Evolutionary conservation across 2,888 invertebrate species (phyloP).

Genomic region (Drosophila fulvimacula): DNA sequence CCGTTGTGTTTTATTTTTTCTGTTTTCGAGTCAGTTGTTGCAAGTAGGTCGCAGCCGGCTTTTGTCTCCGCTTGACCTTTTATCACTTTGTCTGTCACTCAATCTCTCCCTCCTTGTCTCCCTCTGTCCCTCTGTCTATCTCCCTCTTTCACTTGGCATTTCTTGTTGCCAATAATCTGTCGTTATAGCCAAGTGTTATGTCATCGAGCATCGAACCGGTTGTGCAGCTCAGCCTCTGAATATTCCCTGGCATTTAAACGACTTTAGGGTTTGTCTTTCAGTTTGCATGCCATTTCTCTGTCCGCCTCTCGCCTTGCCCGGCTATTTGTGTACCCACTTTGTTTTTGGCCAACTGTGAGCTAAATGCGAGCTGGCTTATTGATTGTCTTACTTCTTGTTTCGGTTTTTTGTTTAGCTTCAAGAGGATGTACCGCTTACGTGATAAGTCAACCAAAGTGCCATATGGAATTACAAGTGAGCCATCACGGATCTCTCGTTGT

Average conservation of each 20-base stretch:
- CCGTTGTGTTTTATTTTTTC: constrained; percentile 1
- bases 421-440: constrained; percentile 54
- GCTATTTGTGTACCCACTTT: constrained; percentile 25
- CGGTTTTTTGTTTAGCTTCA: constrained; percentile 1
- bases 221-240: constrained; percentile 49
- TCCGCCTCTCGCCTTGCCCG: constrained; percentile 5
- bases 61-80: constrained; percentile 56
- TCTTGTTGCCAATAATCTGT: constrained; percentile 68
- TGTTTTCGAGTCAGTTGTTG: constrained; percentile 27
- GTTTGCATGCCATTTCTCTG: constrained; percentile 44
- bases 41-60: constrained; percentile 59
- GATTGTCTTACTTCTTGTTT: constrained; percentile 24
- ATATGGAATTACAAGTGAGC: constrained; percentile 29
- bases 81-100: constrained; percentile 22
- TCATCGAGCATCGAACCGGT: constrained; percentile 72
- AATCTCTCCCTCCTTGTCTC: not conserved
- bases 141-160: constrained; percentile 12
- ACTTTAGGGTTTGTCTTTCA: constrained; percentile 54
- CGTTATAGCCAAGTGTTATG: constrained; percentile 70
- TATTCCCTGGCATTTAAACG: constrained; percentile 58
- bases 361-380: constrained; percentile 41
- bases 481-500: constrained; percentile 10
- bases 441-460: constrained; percentile 42
- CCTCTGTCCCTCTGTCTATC: not conserved
- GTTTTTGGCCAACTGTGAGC: constrained; percentile 20